phyloP scores from a whole-genome alignment of 2,113 vertebrate genomes.

The Scolopax mira region DNA sequence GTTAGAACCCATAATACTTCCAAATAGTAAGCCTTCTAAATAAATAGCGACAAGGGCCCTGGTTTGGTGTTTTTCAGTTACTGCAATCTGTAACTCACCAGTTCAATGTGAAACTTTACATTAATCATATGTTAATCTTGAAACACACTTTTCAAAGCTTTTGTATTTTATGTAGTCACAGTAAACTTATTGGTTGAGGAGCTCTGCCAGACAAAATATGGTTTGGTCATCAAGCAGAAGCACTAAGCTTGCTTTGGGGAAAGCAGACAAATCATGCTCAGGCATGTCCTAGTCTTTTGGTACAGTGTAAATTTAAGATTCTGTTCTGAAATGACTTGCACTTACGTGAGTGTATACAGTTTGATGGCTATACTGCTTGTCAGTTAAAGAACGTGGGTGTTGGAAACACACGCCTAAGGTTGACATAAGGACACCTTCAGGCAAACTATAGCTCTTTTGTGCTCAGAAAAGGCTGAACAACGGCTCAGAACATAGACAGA shows the following conservation, averaged over 20 bases:
- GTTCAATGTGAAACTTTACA: background rate
- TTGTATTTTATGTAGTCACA: background rate
- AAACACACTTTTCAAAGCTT: background rate
- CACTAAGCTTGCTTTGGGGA: background rate
- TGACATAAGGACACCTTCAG: background rate
- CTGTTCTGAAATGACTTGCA: background rate
- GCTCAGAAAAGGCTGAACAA: background rate
- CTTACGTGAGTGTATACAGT: background rate
- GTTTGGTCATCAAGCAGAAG: background rate
- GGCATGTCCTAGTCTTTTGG: background rate
- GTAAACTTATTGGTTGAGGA: background rate
- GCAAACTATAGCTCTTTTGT: background rate
- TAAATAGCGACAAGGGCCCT: background rate
- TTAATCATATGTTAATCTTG: background rate
- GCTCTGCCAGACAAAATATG: background rate
- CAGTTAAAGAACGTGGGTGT: background rate
- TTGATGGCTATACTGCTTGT: background rate
- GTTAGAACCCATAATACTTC: background rate
- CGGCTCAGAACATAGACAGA: background rate
- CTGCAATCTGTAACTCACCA: background rate
- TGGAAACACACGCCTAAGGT: background rate
- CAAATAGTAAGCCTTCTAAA: background rate
- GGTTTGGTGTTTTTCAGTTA: background rate
- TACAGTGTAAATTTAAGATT: background rate
- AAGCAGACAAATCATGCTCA: background rate